Evolutionary conservation across 1,140 invertebrate genomes (phyloP).

Genomic region (Magallana gigas): DNA sequence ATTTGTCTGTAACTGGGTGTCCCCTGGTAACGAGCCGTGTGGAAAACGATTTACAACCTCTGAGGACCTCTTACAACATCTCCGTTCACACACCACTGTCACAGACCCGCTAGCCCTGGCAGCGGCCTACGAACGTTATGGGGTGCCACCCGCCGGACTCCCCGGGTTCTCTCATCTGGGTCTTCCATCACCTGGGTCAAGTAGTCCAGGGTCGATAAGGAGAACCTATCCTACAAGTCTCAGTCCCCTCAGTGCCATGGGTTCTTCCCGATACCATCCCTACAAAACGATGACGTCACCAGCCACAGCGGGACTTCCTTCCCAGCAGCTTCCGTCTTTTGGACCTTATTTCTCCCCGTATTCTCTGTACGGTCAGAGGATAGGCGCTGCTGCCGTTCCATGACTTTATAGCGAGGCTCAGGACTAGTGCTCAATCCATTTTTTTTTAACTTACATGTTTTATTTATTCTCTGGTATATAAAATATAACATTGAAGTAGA

Average conservation of each 20-base stretch:
- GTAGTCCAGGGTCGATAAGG: slow-evolving; percentile 82
- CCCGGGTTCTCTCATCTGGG: slow-evolving; percentile 51
- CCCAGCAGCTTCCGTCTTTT: slow-evolving; percentile 86
- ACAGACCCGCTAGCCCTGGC: slow-evolving; percentile 69
- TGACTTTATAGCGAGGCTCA: slow-evolving; percentile 49
- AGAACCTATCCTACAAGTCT: slow-evolving; percentile 89
- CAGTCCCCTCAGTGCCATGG: slow-evolving; percentile 89
- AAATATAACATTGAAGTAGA: neutral
- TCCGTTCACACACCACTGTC: slow-evolving; percentile 92
- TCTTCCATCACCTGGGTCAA: slow-evolving; percentile 80
- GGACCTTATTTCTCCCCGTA: slow-evolving; percentile 90
- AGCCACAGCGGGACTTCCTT: slow-evolving; percentile 54
- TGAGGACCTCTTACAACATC: slow-evolving; percentile 96
- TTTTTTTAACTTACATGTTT: slow-evolving; percentile 1
- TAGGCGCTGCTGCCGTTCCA: slow-evolving; percentile 90
- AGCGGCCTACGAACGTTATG: slow-evolving; percentile 64
- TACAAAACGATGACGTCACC: slow-evolving; percentile 82
- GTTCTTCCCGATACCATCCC: slow-evolving; percentile 89
- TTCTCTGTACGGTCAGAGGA: slow-evolving; percentile 92
- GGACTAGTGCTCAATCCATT: slow-evolving; percentile 20
- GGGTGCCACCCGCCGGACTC: slow-evolving; percentile 65
- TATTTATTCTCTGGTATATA: neutral
- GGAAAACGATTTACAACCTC: slow-evolving; percentile 95
- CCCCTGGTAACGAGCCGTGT: slow-evolving; percentile 91
- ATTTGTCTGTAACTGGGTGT: slow-evolving; percentile 94